phyloP scores from a whole-genome alignment of 2,113 vertebrate species.

The Syngnathus floridae region DNA sequence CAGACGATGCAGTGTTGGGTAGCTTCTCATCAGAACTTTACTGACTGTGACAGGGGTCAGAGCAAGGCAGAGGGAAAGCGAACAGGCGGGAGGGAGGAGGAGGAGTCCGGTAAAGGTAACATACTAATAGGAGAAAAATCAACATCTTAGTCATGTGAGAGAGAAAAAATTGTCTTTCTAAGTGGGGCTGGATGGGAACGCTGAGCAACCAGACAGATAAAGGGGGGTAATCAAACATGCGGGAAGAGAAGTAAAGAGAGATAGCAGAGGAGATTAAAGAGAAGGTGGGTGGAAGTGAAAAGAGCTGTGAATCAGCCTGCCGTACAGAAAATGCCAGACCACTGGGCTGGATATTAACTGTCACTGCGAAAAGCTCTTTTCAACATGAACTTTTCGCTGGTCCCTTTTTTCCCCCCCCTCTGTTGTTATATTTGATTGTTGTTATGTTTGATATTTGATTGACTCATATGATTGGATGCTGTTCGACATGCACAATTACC shows the following conservation, averaged over 20 bases:
- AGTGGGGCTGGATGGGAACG: constrained; percentile 22
- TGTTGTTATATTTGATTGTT: constrained; percentile 5
- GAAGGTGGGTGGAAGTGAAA: constrained; percentile 34
- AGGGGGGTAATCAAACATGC: constrained; percentile 34
- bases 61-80: constrained; percentile 34
- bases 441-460: constrained; percentile 5
- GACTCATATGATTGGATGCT: not conserved
- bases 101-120: constrained; percentile 33
- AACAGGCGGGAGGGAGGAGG: constrained; percentile 17
- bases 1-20: constrained; percentile 71
- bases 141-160: constrained; percentile 23
- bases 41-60: constrained; percentile 72
- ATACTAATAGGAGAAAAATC: constrained; percentile 24
- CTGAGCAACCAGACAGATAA: constrained; percentile 22
- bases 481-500: not conserved
- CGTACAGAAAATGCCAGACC: constrained; percentile 33
- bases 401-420: not conserved
- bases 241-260: constrained; percentile 21
- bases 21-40: constrained; percentile 69
- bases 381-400: constrained; percentile 8
- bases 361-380: constrained; percentile 16
- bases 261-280: constrained; percentile 42
- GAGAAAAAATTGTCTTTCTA: constrained; percentile 15
- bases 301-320: constrained; percentile 46
- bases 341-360: constrained; percentile 38